phyloP scores from a whole-genome alignment of 2,797 vertebrate species.

The Sebastes goodei region DNA sequence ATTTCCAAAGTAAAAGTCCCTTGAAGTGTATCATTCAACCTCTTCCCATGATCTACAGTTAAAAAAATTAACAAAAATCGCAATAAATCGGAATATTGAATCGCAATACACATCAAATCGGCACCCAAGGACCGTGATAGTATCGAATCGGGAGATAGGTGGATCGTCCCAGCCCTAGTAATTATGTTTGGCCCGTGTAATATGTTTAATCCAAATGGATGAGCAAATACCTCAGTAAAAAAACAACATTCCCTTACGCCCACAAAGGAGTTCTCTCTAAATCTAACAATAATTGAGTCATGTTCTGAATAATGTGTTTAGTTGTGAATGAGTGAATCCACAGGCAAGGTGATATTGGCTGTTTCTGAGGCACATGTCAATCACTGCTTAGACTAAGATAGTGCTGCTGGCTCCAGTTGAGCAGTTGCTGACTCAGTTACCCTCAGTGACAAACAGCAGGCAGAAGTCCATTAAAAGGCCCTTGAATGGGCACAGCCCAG shows the following conservation, averaged over 20 bases:
- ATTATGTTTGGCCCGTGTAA: constrained; percentile 17
- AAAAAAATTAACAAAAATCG: no score
- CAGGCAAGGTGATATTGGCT: constrained; percentile 10
- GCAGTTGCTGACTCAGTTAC: constrained; percentile 62
- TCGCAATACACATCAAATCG: no score
- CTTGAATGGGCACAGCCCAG: constrained; percentile 53
- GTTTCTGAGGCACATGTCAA: constrained; percentile 39
- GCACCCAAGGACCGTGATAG: no score
- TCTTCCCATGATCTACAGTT: no score
- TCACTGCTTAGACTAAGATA: constrained; percentile 36
- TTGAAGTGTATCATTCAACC: no score
- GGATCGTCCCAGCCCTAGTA: not conserved
- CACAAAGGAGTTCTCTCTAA: constrained; percentile 1
- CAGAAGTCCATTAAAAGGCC: constrained; percentile 61
- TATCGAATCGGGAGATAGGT: no score
- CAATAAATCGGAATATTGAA: no score
- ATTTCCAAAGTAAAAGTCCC: no score
- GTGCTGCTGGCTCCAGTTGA: constrained; percentile 25
- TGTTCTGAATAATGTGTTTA: constrained; percentile 32
- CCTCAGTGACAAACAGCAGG: constrained; percentile 43
- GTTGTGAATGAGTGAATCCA: constrained; percentile 43
- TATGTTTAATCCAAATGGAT: constrained; percentile 29
- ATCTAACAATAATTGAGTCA: constrained; percentile 53
- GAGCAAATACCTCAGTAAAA: not conserved
- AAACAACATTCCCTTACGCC: not conserved